Conservation (phyloP, 2,888 invertebrate genomes). For the Hirtodrosophila duncani region DNA sequence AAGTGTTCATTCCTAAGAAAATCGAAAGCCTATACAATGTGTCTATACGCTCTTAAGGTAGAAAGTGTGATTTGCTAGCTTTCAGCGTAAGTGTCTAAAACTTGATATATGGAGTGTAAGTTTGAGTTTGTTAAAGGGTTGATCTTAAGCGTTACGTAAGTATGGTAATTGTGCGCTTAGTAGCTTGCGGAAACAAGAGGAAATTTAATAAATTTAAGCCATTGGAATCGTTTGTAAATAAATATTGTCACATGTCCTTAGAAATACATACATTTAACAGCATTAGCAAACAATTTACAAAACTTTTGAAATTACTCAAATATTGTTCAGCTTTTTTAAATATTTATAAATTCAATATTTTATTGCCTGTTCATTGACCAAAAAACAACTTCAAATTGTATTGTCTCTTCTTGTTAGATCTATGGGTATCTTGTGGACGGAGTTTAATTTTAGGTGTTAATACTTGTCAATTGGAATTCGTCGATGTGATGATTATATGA, state of each 20-base stretch:
- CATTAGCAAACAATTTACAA: not conserved
- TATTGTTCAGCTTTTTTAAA: not conserved
- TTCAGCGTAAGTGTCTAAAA: slow-evolving; percentile 11
- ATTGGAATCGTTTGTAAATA: slow-evolving; percentile 18
- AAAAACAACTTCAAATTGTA: not conserved
- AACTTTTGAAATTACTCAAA: not conserved
- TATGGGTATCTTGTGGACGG: slow-evolving; percentile 40
- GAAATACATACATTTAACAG: slow-evolving; percentile 23
- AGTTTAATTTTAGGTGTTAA: slow-evolving; percentile 35
- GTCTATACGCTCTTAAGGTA: no score
- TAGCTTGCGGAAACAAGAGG: slow-evolving; percentile 3
- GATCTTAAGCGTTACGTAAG: no score
- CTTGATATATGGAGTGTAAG: not conserved
- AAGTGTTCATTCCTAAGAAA: not conserved
- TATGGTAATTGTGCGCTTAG: slow-evolving; percentile 16
- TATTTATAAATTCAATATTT: not conserved
- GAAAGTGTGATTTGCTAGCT: no score
- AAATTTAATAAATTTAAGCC: slow-evolving; percentile 11
- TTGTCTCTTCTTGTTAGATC: slow-evolving; percentile 13
- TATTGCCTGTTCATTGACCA: not conserved
- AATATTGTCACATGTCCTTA: slow-evolving; percentile 60
- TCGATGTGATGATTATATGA: slow-evolving; percentile 3
- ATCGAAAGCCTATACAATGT: no score
- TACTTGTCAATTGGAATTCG: slow-evolving; percentile 29
- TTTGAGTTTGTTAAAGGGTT: not conserved